Conservation (phyloP, 2,888 invertebrate genomes). For the Heliconius sara region DNA sequence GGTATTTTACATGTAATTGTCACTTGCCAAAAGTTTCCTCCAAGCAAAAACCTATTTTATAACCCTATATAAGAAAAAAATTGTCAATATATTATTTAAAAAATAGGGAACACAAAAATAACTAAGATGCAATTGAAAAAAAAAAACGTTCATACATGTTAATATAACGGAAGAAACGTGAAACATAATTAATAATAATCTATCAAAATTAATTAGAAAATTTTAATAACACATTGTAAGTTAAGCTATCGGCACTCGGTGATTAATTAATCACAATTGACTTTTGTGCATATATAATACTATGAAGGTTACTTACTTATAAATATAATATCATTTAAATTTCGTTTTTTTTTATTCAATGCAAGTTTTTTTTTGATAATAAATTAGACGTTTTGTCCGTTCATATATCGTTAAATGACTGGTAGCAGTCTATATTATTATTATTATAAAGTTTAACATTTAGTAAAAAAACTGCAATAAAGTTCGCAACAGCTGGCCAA, state of each 20-base stretch:
- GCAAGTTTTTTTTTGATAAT: too few species aligned
- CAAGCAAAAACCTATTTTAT: neutral
- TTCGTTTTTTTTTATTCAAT: too few species aligned
- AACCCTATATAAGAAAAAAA: neutral
- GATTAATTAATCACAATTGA: slow-evolving; percentile 14
- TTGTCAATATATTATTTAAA: neutral
- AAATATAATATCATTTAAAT: neutral
- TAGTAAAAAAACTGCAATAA: neutral
- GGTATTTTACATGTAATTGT: too few species aligned
- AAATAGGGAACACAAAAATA: neutral
- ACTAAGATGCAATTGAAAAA: neutral
- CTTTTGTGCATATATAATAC: neutral
- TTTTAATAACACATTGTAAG: slow-evolving; percentile 12
- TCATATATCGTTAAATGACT: too few species aligned
- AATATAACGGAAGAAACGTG: too few species aligned
- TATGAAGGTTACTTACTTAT: neutral
- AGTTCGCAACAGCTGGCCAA: slow-evolving; percentile 4
- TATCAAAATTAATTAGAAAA: neutral
- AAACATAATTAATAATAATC: neutral
- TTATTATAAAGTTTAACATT: too few species aligned
- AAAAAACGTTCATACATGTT: too few species aligned
- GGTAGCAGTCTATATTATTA: too few species aligned
- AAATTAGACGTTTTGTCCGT: too few species aligned
- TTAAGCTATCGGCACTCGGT: neutral
- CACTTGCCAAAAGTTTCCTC: neutral